These are phyloP conservation scores for Drosophila serrata DNA, from an alignment of 1,140 invertebrate species.

Conservation along the genomic window DNA sequence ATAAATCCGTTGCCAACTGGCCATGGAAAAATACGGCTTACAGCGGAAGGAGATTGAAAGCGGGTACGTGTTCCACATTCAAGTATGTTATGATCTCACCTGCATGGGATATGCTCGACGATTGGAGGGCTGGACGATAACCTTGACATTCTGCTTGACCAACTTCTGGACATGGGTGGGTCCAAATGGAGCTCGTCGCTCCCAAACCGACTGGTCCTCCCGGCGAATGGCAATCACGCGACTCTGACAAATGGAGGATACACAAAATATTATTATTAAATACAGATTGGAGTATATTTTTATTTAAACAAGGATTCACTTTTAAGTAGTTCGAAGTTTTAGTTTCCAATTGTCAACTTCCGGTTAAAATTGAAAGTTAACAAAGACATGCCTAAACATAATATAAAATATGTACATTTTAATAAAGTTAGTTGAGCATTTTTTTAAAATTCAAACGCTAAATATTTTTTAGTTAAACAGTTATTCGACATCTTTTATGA, in stretches of 20 bases:
- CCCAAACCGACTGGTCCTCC: constrained; percentile 99
- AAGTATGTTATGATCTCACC: constrained; percentile 85
- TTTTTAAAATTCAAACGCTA: not conserved
- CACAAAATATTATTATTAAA: not conserved
- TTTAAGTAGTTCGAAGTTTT: not conserved
- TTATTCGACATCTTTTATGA: not conserved
- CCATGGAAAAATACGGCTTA: constrained; percentile 31
- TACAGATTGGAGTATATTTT: not conserved
- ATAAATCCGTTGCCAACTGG: constrained; percentile 38
- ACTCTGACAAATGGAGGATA: constrained; percentile 65
- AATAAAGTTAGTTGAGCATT: not conserved
- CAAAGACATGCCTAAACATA: too few relatives aligned
- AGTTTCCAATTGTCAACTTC: not conserved
- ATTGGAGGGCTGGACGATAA: constrained; percentile 99
- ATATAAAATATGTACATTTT: too few relatives aligned
- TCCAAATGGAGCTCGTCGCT: constrained; percentile 96
- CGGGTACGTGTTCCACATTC: not conserved
- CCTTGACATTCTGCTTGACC: constrained; percentile 94
- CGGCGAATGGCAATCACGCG: constrained; percentile 93
- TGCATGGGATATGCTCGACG: constrained; percentile 98
- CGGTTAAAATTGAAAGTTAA: too few relatives aligned
- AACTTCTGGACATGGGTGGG: constrained; percentile 96
- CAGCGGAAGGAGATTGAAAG: not conserved
- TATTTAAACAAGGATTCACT: not conserved
- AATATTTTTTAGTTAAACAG: not conserved